Base-by-base conservation (phyloP, 1,140 invertebrate genomes). In the Macrosteles quadrilineatus region DNA sequence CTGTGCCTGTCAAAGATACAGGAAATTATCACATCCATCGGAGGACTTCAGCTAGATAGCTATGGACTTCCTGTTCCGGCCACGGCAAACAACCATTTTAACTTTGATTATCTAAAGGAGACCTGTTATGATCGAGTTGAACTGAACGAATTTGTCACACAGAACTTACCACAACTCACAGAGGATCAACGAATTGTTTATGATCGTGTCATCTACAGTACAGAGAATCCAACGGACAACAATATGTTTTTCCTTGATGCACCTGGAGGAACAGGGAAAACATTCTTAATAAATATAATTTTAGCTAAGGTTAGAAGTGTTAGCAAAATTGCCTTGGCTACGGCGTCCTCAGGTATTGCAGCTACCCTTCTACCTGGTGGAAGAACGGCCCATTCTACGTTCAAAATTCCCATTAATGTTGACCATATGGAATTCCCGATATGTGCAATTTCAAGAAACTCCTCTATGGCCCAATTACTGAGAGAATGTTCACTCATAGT, bases 291-390 rank as follows among this genome's bases (percentile, higher is more conserved):
- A 32, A 71, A 40, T 75, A 78, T 64, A 77, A 77, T 45, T 57
- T 82, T 25, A 76, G 77, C 3, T 68, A 80, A 4, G 82, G 82
- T 19, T 82, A 78, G n/a, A 80, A 77, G 27, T 81, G 81, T 36
- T n/a, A n/a, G n/a, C n/a, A n/a, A n/a, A n/a, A n/a, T n/a, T n/a
- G n/a, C n/a, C n/a, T n/a, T n/a, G n/a, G n/a, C n/a, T n/a, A n/a
- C n/a, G n/a, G n/a, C n/a, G n/a, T n/a, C n/a, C n/a, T n/a, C n/a
- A n/a, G n/a, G n/a, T n/a, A n/a, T n/a, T n/a, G n/a, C n/a, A n/a
- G n/a, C n/a, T n/a, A n/a, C n/a, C n/a, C n/a, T n/a, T n/a, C n/a
- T n/a, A n/a, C n/a, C n/a, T n/a, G n/a, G n/a, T n/a, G n/a, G n/a
- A n/a, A n/a, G n/a, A n/a, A n/a, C n/a, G n/a, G n/a, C n/a, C n/a